Base-by-base conservation (phyloP, 23 tunicate genomes). In the Oikopleura dioica region DNA sequence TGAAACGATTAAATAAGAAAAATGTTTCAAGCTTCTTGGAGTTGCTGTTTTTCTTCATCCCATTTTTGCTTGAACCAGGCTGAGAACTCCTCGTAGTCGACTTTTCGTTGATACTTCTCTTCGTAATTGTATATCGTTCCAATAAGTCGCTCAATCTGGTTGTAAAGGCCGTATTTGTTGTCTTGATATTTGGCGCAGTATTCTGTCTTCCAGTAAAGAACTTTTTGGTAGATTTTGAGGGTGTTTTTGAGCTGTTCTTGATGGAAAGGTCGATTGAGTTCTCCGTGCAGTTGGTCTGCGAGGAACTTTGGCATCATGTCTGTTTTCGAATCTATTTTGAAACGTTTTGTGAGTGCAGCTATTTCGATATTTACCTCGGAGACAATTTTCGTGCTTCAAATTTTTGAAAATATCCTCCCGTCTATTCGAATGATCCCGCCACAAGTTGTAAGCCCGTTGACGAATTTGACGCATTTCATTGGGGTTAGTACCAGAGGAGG, bases 361-460 rank as follows among this genome's bases (percentile, higher is more conserved):
- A 21, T 44, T 9, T 9, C 9, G 21, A 44, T 44, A n/a, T n/a
- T n/a, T n/a, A n/a, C n/a, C n/a, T n/a, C n/a, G n/a, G n/a, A n/a
- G n/a, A n/a, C n/a, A n/a, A n/a, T n/a, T n/a, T n/a, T n/a, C n/a
- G n/a, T n/a, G n/a, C n/a, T n/a, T n/a, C n/a, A n/a, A n/a, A n/a
- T n/a, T n/a, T n/a, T n/a, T n/a, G n/a, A n/a, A n/a, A n/a, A n/a
- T n/a, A n/a, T n/a, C n/a, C n/a, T n/a, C n/a, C n/a, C n/a, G n/a
- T n/a, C n/a, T n/a, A 63, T 63, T 63, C 5, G 33, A 16, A 63
- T 63, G 72, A 63, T 63, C 72, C 26, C 26, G 72, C 72, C 72
- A 63, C 30, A 63, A 12, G 33, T 63, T 63, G 2, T 12, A 63
- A 16, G 72, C 72, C 26, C 72, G 29, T 5, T 63, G 72, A 12